These are phyloP conservation scores for Mirza zaza DNA, from an alignment of 2,113 vertebrate species.

Conservation along the genomic window DNA sequence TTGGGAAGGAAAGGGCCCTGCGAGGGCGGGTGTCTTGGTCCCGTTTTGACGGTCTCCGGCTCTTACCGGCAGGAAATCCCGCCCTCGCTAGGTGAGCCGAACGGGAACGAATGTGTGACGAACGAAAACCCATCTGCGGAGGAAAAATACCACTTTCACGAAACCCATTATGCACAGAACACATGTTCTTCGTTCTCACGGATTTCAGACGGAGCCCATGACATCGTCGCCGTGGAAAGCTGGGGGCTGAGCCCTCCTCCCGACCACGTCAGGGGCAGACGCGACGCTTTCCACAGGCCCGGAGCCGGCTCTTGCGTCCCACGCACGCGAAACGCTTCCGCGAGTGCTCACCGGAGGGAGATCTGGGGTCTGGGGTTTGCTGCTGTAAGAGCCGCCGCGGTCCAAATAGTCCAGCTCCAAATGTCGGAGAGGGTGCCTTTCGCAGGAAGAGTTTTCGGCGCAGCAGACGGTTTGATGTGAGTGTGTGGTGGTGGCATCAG, in stretches of 20 bases:
- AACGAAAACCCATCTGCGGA: rapidly evolving
- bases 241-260: neutral
- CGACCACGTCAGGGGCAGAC: rapidly evolving
- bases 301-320: rapidly evolving
- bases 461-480: neutral
- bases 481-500: rapidly evolving
- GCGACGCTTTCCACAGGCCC: rapidly evolving
- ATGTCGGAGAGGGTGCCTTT: rapidly evolving
- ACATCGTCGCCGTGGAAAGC: rapidly evolving
- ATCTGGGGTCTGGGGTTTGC: neutral
- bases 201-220: neutral
- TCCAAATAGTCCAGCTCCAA: rapidly evolving
- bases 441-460: rapidly evolving
- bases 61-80: neutral
- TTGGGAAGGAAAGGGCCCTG: rapidly evolving
- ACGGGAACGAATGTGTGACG: neutral
- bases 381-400: rapidly evolving
- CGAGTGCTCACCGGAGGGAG: rapidly evolving
- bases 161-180: neutral
- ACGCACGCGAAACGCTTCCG: neutral
- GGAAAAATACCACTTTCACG: neutral
- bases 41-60: neutral
- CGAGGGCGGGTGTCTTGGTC: neutral
- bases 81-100: rapidly evolving
- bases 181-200: rapidly evolving